These are phyloP conservation scores for Xanthorhoe designata DNA, from an alignment of 2,888 invertebrate genomes.

Conservation along the genomic window DNA sequence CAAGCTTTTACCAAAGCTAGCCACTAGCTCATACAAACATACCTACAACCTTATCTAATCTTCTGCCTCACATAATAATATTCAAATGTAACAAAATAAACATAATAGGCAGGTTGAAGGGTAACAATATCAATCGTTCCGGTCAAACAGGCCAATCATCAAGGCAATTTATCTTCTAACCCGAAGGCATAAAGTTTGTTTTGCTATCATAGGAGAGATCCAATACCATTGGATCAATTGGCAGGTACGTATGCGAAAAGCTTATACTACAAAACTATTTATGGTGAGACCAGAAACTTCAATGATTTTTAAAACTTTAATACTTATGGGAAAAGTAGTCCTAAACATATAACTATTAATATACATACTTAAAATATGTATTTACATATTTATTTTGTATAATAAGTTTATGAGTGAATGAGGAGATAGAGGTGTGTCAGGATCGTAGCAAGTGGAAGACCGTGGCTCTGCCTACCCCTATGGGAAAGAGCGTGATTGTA, in stretches of 20 bases:
- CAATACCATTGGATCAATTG: conserved; percentile 26
- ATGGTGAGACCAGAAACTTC: not conserved
- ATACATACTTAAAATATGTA: too few species aligned
- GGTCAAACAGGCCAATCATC: conserved; percentile 15
- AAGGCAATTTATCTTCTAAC: conserved; percentile 13
- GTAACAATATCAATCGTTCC: conserved; percentile 28
- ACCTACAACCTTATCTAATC: too few species aligned
- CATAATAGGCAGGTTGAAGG: conserved; percentile 21
- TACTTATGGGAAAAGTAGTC: too few species aligned
- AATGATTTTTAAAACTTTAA: not conserved
- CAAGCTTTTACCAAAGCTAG: too few species aligned
- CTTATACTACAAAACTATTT: conserved; percentile 27
- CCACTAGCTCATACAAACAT: too few species aligned
- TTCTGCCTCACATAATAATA: conserved; percentile 2
- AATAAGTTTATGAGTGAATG: too few species aligned
- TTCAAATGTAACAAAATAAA: conserved; percentile 6
- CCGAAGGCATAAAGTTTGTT: not conserved
- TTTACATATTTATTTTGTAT: too few species aligned
- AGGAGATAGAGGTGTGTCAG: too few species aligned
- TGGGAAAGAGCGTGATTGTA: too few species aligned
- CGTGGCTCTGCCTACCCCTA: too few species aligned
- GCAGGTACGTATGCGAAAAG: conserved; percentile 22
- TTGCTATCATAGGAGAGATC: conserved; percentile 8
- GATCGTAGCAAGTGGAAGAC: too few species aligned
- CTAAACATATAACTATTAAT: too few species aligned